These are phyloP conservation scores for Drosophila malerkotliana DNA, from an alignment of 1,140 invertebrate genomes.

Conservation along the genomic window DNA sequence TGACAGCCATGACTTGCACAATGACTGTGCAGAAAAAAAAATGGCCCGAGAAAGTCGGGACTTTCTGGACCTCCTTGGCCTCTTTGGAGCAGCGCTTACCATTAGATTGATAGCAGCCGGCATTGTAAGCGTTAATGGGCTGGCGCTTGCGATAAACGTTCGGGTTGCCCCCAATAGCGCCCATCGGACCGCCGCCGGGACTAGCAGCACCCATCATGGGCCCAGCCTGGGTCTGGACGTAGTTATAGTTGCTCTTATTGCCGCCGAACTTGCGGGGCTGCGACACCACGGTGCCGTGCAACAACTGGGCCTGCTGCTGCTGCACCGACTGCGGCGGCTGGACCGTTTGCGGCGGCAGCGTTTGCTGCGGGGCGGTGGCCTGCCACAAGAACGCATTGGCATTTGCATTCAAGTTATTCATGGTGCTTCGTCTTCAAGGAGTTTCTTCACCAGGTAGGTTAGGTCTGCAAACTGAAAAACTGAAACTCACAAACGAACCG, in stretches of 20 bases:
- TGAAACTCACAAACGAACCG: background rate
- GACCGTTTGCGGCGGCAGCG: conserved; percentile 14
- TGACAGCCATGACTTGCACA: background rate
- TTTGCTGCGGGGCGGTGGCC: conserved; percentile 20
- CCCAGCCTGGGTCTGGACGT: conserved; percentile 45
- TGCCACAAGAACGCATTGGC: conserved; percentile 60
- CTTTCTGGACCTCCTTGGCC: background rate
- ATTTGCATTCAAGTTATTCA: conserved; percentile 69
- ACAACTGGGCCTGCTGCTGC: conserved; percentile 18
- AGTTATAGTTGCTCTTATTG: conserved; percentile 65
- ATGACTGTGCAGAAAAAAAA: background rate
- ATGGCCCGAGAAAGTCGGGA: background rate
- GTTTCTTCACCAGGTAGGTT: background rate
- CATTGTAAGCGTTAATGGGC: conserved; percentile 47
- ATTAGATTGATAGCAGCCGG: conserved; percentile 52
- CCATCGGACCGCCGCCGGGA: conserved; percentile 22
- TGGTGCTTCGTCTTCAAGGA: conserved; percentile 5
- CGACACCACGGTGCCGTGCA: conserved; percentile 22
- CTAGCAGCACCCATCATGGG: conserved; percentile 33
- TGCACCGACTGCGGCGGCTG: conserved; percentile 13
- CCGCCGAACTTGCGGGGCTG: conserved; percentile 62
- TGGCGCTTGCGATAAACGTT: conserved; percentile 65
- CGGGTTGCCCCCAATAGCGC: conserved; percentile 23
- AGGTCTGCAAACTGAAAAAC: background rate
- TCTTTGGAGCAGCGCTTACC: conserved; percentile 40